Percentiles rank a stretch among this genome's conserved stretches.
phyloP scores from a whole-genome alignment of 1,140 invertebrate species.

The Calephelis virginiensis region DNA sequence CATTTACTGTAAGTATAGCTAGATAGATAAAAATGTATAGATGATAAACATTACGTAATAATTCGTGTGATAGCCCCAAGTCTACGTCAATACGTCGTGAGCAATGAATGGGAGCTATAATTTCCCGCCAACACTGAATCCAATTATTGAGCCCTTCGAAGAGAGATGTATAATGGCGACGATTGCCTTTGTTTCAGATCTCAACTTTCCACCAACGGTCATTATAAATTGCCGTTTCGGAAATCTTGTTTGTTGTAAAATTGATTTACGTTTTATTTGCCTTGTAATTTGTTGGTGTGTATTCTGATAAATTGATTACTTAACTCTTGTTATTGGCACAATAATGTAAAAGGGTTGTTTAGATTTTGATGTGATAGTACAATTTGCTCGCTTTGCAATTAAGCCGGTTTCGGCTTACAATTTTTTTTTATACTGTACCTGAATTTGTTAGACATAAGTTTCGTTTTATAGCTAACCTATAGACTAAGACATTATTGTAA shows the following conservation, averaged over 20 bases:
- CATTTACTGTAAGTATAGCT: too few species aligned
- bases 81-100: conserved; percentile 5
- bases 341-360: too few species aligned
- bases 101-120: conserved; percentile 9
- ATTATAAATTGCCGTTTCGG: not conserved
- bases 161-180: conserved; percentile 10
- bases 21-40: too few species aligned
- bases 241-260: conserved; percentile 7
- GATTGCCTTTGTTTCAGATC: conserved; percentile 3
- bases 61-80: not conserved
- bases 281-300: not conserved
- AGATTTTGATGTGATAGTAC: too few species aligned
- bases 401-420: too few species aligned
- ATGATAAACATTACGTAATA: not conserved
- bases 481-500: too few species aligned
- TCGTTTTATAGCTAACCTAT: too few species aligned
- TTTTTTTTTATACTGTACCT: too few species aligned
- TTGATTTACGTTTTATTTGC: not conserved
- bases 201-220: conserved; percentile 3
- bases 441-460: too few species aligned
- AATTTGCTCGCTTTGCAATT: too few species aligned
- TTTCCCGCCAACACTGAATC: conserved; percentile 10
- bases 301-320: not conserved
- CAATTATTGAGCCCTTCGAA: conserved; percentile 13
- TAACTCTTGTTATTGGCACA: too few species aligned